Evolutionary conservation across 2,888 invertebrate species (phyloP).

Genomic region (Notocelia uddmanniana): DNA sequence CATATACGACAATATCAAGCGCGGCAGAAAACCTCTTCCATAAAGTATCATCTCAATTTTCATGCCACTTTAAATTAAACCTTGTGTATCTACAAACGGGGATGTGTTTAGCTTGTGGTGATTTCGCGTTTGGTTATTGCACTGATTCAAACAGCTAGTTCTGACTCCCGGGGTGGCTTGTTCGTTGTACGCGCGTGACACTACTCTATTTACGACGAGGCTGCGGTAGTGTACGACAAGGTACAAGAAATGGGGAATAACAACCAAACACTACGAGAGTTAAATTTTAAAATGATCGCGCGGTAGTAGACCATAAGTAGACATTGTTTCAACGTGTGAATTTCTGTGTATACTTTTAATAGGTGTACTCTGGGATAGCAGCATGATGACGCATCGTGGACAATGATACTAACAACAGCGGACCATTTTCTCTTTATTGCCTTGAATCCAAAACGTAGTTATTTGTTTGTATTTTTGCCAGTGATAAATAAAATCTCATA

Average conservation of each 20-base stretch:
- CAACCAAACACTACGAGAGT: neutral
- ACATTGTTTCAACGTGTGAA: no score
- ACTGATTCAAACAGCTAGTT: conserved; percentile 76
- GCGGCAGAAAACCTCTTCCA: conserved; percentile 1
- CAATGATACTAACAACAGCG: no score
- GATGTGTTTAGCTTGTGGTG: conserved; percentile 48
- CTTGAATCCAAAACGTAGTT: no score
- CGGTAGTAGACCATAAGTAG: no score
- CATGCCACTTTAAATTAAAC: conserved; percentile 24
- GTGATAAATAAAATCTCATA: no score
- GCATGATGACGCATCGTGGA: no score
- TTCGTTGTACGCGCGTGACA: conserved; percentile 83
- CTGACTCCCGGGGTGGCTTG: conserved; percentile 83
- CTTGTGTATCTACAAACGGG: conserved; percentile 44
- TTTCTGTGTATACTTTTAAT: no score
- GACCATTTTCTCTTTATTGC: no score
- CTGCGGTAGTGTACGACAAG: conserved; percentile 65
- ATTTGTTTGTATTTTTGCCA: no score
- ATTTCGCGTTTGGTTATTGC: conserved; percentile 49
- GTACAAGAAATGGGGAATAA: conserved; percentile 56
- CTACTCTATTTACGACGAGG: conserved; percentile 81
- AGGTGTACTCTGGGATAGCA: no score
- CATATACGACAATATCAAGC: conserved; percentile 29
- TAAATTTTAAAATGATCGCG: no score
- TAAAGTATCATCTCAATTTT: conserved; percentile 19